Percentiles rank a stretch among this genome's conserved stretches.
Conservation (phyloP, 2,113 vertebrate species). For the Platycercus adscitus region DNA sequence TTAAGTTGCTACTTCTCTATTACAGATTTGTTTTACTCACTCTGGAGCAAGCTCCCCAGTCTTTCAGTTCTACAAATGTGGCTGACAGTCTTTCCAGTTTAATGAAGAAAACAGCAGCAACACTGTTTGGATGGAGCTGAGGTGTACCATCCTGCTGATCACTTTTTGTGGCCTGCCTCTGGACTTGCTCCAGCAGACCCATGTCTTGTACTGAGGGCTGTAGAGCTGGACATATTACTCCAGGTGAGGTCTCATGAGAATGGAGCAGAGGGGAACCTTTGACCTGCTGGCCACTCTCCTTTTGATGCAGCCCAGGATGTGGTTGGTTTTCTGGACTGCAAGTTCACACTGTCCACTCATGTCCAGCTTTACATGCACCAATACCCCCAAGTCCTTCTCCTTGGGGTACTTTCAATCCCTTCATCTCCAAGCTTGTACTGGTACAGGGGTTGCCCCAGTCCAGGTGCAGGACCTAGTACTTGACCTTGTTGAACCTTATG, state of each 20-base stretch:
- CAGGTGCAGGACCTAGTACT: not conserved
- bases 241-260: not conserved
- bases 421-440: not conserved
- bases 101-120: not conserved
- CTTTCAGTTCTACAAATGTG: not conserved
- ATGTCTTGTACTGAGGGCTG: not conserved
- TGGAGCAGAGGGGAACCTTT: not conserved
- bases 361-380: not conserved
- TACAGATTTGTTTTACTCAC: not conserved
- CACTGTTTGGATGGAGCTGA: not conserved
- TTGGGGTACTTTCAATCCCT: not conserved
- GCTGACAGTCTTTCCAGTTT: not conserved
- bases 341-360: not conserved
- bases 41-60: not conserved
- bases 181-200: not conserved
- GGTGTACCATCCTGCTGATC: not conserved
- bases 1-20: not conserved
- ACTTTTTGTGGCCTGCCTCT: not conserved
- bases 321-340: not conserved
- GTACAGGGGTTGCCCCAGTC: not conserved
- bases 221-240: not conserved
- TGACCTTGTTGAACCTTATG: not conserved
- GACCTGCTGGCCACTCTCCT: not conserved
- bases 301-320: not conserved
- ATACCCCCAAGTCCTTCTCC: not conserved